phyloP scores from a whole-genome alignment of 2,888 invertebrate species.

The Morpho achilles region DNA sequence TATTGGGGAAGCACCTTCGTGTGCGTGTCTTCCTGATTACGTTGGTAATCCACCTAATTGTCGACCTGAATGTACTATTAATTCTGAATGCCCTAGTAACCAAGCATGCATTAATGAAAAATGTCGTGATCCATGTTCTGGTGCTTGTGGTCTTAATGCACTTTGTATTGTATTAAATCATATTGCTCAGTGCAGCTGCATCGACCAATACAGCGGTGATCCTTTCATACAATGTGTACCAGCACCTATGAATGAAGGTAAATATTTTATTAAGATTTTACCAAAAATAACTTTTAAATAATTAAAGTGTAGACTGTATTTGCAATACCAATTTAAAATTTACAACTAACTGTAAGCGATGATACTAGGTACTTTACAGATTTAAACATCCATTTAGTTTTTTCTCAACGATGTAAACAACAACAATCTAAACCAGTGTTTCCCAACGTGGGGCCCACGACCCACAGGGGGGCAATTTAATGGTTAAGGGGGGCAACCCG shows the following conservation, averaged over 20 bases:
- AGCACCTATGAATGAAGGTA: constrained; percentile 54
- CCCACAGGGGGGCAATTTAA: too few species aligned
- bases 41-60: constrained; percentile 84
- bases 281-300: not conserved
- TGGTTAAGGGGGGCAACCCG: too few species aligned
- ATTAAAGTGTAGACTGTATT: too few species aligned
- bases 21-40: constrained; percentile 79
- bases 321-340: too few species aligned
- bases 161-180: constrained; percentile 81
- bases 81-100: constrained; percentile 83
- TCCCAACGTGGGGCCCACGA: too few species aligned
- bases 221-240: constrained; percentile 74
- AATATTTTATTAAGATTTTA: constrained; percentile 21
- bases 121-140: constrained; percentile 84
- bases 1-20: constrained; percentile 76
- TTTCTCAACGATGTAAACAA: too few species aligned
- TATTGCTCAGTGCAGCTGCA: constrained; percentile 81
- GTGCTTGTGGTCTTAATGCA: constrained; percentile 81
- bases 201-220: constrained; percentile 78
- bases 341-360: too few species aligned
- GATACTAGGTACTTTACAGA: too few species aligned
- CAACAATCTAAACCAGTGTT: too few species aligned
- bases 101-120: constrained; percentile 82
- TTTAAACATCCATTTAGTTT: too few species aligned
- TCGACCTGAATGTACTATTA: constrained; percentile 84